phyloP scores from a whole-genome alignment of 2,113 vertebrate genomes.

The Empidonax traillii region DNA sequence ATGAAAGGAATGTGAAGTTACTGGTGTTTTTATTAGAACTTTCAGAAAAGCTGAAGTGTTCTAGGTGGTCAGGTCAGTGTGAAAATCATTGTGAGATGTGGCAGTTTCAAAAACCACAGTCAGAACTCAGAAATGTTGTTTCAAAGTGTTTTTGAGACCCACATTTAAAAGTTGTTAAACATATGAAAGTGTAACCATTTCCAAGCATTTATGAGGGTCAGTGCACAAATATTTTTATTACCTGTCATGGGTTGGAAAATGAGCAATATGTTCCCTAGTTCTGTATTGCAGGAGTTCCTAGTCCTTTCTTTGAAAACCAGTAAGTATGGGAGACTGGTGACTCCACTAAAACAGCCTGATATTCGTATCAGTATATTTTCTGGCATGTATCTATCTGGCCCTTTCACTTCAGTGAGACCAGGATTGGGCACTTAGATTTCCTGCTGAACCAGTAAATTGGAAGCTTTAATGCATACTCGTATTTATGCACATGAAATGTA shows the following conservation, averaged over 20 bases:
- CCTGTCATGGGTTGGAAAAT: background rate
- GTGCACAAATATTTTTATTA: background rate
- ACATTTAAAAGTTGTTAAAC: background rate
- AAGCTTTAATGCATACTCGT: background rate
- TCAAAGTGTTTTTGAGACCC: background rate
- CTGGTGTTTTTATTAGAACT: background rate
- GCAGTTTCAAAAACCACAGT: background rate
- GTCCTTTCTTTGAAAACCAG: background rate
- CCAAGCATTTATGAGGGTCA: background rate
- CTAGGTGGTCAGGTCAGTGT: background rate
- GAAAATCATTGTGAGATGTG: background rate
- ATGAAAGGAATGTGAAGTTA: background rate
- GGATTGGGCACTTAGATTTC: background rate
- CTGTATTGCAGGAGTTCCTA: background rate
- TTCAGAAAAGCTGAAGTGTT: background rate
- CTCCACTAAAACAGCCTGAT: accelerated
- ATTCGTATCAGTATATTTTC: background rate
- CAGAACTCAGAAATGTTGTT: background rate
- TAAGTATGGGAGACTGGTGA: background rate
- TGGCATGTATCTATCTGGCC: background rate
- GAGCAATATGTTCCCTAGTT: background rate
- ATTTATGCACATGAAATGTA: background rate
- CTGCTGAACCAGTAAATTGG: background rate
- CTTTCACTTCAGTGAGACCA: background rate
- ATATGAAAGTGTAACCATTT: background rate